These are phyloP conservation scores for Drosophila histrio DNA, from an alignment of 2,888 invertebrate genomes.

Conservation along the genomic window DNA sequence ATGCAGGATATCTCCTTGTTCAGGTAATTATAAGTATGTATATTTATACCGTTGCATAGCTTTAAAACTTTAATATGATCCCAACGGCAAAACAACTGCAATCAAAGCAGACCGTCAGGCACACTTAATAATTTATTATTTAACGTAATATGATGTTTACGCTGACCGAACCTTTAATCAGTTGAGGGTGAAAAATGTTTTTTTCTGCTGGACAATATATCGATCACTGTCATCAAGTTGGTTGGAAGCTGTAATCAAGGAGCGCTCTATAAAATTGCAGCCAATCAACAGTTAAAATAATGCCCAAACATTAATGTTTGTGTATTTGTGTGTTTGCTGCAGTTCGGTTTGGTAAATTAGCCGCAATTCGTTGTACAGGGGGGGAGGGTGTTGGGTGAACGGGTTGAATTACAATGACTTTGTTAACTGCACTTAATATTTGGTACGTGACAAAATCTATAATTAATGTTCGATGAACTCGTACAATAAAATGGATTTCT, in stretches of 20 bases:
- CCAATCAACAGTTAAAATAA: conserved; percentile 28
- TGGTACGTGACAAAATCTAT: conserved; percentile 58
- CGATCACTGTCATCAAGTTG: conserved; percentile 13
- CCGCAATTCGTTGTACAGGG: conserved; percentile 32
- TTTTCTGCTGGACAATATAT: conserved; percentile 1
- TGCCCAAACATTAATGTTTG: conserved; percentile 17
- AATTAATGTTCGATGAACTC: conserved; percentile 50
- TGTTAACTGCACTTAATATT: conserved; percentile 45
- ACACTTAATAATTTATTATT: conserved; percentile 15
- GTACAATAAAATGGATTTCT: conserved; percentile 56
- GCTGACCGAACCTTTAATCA: not conserved
- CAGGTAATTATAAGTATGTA: too few species aligned
- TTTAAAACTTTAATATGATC: too few species aligned
- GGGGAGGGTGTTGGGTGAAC: not conserved
- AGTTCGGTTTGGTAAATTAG: conserved; percentile 51
- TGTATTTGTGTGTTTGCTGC: conserved; percentile 12
- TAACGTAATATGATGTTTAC: not conserved
- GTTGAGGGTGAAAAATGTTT: not conserved
- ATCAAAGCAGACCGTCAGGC: not conserved
- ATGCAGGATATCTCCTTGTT: too few species aligned
- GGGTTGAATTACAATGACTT: conserved; percentile 16
- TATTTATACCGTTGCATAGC: not conserved
- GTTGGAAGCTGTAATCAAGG: not conserved
- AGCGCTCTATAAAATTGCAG: conserved; percentile 2
- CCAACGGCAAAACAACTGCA: too few species aligned